Percentiles rank a stretch among this genome's conserved stretches.
Evolutionary conservation across 2,113 vertebrate genomes (phyloP).

Genomic region (Silurus glanis): DNA sequence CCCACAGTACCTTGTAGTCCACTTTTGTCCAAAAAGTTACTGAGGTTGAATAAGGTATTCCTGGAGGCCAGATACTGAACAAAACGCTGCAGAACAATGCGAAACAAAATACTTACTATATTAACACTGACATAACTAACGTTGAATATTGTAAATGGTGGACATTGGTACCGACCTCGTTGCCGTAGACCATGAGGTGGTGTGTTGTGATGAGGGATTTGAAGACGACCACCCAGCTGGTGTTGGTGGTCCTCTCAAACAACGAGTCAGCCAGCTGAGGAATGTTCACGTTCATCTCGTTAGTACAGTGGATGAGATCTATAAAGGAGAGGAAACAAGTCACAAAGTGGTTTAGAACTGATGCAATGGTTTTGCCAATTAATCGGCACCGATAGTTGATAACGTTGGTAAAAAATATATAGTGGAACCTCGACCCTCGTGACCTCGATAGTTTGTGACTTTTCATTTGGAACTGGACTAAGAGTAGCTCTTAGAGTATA

Average conservation of each 20-base stretch:
- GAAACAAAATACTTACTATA: background rate
- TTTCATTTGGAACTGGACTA: too few relatives aligned
- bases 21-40: constrained; percentile 99
- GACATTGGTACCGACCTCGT: constrained; percentile 79
- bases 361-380: too few relatives aligned
- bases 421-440: too few relatives aligned
- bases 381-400: too few relatives aligned
- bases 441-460: too few relatives aligned
- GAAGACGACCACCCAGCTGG: constrained; percentile 98
- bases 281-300: constrained; percentile 98
- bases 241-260: constrained; percentile 95
- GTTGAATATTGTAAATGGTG: background rate
- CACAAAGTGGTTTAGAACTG: background rate
- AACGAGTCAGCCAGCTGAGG: constrained; percentile 97
- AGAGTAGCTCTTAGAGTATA: too few relatives aligned
- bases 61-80: constrained; percentile 98
- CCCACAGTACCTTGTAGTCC: constrained; percentile 88
- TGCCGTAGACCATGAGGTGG: constrained; percentile 97
- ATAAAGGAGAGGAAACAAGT: constrained; percentile 22
- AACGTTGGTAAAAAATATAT: too few relatives aligned
- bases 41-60: constrained; percentile 98
- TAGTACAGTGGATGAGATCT: constrained; percentile 98
- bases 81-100: constrained; percentile 83
- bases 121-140: background rate
- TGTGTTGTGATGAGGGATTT: constrained; percentile 98